A percentile compares a stretch with the other conserved stretches of the same genome.
These are phyloP conservation scores for Axea sp. DNA, from an alignment of 2,888 invertebrate genomes.

Conservation along the genomic window DNA sequence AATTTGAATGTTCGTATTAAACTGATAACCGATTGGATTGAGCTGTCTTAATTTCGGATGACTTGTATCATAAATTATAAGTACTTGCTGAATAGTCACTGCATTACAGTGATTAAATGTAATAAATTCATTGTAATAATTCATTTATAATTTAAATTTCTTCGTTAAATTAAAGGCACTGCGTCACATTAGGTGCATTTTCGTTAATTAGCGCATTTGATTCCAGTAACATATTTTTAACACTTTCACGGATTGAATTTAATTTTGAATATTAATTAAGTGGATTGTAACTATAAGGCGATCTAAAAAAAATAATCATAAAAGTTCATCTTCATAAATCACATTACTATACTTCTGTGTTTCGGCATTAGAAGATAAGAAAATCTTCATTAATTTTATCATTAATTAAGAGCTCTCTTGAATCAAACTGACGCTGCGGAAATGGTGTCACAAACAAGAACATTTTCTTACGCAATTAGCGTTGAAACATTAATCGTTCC, in stretches of 20 bases:
- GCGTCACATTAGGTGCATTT: constrained; percentile 11
- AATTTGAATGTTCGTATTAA: too few species aligned
- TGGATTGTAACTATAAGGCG: too few species aligned
- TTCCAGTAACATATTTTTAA: constrained; percentile 1
- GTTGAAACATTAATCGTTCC: constrained; percentile 14
- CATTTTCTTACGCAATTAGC: constrained; percentile 30
- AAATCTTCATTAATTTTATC: constrained; percentile 24
- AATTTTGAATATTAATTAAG: too few species aligned
- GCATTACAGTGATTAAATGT: constrained; percentile 54
- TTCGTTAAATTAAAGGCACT: constrained; percentile 30
- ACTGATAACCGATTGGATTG: not conserved
- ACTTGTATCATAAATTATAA: constrained; percentile 53
- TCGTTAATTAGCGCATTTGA: not conserved
- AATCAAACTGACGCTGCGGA: not conserved
- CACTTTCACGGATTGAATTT: not conserved
- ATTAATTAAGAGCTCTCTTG: constrained; percentile 13
- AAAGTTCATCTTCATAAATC: constrained; percentile 10
- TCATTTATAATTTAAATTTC: constrained; percentile 50
- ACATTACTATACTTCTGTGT: constrained; percentile 16
- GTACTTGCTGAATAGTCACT: constrained; percentile 53
- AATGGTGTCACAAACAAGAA: constrained; percentile 2
- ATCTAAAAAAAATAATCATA: constrained; percentile 5
- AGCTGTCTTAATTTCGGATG: constrained; percentile 37
- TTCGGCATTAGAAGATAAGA: not conserved
- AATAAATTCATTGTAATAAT: constrained; percentile 57